Evolutionary conservation across 2,113 vertebrate species (phyloP), one percentile per base, ranked within the genome.

Genomic region (Phocoena phocoena): DNA sequence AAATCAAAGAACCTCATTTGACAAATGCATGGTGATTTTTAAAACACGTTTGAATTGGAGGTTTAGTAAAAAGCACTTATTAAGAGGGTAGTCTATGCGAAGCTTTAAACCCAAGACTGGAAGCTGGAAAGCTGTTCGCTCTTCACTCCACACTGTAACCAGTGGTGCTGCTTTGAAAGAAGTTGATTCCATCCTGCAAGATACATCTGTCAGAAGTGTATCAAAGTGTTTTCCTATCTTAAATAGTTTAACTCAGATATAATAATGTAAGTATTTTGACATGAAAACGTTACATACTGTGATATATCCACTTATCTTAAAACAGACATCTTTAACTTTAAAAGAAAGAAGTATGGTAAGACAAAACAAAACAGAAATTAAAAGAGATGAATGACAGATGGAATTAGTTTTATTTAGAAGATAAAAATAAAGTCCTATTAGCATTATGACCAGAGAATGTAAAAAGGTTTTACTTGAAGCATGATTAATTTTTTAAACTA

Each of bases 181-280:
- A 98, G 88, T 97, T 97, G 98, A 97, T 98, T 98, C 95, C 88
- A 97, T 99, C 92, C 74, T 98, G 91, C 91, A 98, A 92, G 95
- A 98, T 98, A 81, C 94, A 97, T 97, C 98, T 98, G 98, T 98
- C 98, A 98, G 98, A 98, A 98, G 95, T 97, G 65, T 98, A 99
- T 99, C 98, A 98, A 95, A 99, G 98, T 99, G 98, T 99, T 99
- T 99, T 98, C 97, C 90, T 95, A 96, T 98, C 96, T 98, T 98
- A 98, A 98, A 98, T 98, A 98, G 98, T 99, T 99, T 98, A 98
- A 97, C 97, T 98, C 92, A 67, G 98, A 98, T 98, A 97, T 98
- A 98, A 98, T 98, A 98, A 98, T 98, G 97, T 98, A 98, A 99
- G 99, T 99, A 98, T 99, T 99, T 99, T 99, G 99, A 98, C 98